These are phyloP conservation scores for Thomomys bottae DNA, from an alignment of 2,113 vertebrate genomes.

Conservation along the genomic window DNA sequence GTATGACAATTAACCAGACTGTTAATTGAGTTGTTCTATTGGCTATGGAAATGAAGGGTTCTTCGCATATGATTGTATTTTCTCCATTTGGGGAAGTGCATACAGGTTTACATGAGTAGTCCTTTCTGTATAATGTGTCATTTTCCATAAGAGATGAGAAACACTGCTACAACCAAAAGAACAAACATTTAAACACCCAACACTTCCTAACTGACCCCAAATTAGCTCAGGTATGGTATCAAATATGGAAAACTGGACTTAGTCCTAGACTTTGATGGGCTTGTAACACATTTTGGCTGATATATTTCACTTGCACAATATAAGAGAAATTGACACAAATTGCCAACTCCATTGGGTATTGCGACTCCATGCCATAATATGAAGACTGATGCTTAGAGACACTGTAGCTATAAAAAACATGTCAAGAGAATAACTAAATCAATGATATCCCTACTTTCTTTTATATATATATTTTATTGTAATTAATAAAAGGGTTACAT, in stretches of 20 bases:
- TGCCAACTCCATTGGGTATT: not conserved
- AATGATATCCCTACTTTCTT: not conserved
- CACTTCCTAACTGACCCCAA: not conserved
- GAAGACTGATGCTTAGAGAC: not conserved
- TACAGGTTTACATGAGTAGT: not conserved
- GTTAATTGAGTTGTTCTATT: not conserved
- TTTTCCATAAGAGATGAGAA: not conserved
- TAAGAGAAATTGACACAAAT: not conserved
- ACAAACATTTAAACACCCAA: accelerated
- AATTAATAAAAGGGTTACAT: too few relatives aligned
- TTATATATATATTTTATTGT: too few relatives aligned
- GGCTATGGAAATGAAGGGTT: not conserved
- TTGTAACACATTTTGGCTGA: not conserved
- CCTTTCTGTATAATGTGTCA: not conserved
- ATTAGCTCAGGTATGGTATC: not conserved
- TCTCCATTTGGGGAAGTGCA: not conserved
- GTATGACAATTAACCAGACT: not conserved
- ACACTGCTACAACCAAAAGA: not conserved
- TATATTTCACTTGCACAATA: not conserved
- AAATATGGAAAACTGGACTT: not conserved
- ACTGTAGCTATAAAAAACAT: not conserved
- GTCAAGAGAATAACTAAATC: not conserved
- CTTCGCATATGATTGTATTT: not conserved
- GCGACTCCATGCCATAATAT: not conserved
- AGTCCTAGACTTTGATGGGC: not conserved